Base-by-base conservation (phyloP, 2,113 vertebrate genomes). In the Sylvia atricapilla region DNA sequence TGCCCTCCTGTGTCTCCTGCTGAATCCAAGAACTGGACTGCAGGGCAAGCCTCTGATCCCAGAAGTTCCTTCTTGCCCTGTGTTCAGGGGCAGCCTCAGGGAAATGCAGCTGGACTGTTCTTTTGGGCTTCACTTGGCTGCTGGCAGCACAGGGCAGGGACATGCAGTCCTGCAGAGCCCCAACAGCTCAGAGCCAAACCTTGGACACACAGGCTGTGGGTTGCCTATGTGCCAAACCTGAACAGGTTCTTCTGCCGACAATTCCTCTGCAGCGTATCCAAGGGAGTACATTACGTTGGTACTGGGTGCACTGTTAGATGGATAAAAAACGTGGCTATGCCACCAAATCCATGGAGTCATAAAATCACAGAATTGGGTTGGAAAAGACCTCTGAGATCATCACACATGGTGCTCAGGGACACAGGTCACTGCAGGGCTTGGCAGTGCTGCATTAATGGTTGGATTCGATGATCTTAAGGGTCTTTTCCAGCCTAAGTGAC, bases 271-370 rank as follows among this genome's bases (percentile, higher is more conserved):
- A 59, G 52, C 7, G 8, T 44, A 23, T 22, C 22, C 31, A 81
- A 33, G 31, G 44, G 50, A 46, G 43, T 25, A 31, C 27, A 19
- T 44, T 49, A 17, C 35, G 52, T 37, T 28, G 11, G 11, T 21
- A 21, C 25, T 10, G 3, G 20, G 13, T 47, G 39, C 39, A n/a
- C 55, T 24, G 33, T 35, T 27, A 67, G 13, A 30, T n/a, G n/a
- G 55, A 39, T 70, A 22, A 47, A 47, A n/a, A 55, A 14, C n/a
- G 23, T 30, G 11, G 16, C 28, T 63, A 6, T 41, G 30, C n/a
- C 35, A 35, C 31, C 5, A 5, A 11, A 63, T 41, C 14, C 0
- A 0, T 30, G n/a, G 24, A 47, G 24, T 53, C 14, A 46, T 28
- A 28, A 37, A 69, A 77, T 55, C 20, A 55, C 3, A 41, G 24